Evolutionary conservation across 35 echinoderm and acorn worm genomes (phyloP).

Genomic region (Apostichopus japonicus): DNA sequence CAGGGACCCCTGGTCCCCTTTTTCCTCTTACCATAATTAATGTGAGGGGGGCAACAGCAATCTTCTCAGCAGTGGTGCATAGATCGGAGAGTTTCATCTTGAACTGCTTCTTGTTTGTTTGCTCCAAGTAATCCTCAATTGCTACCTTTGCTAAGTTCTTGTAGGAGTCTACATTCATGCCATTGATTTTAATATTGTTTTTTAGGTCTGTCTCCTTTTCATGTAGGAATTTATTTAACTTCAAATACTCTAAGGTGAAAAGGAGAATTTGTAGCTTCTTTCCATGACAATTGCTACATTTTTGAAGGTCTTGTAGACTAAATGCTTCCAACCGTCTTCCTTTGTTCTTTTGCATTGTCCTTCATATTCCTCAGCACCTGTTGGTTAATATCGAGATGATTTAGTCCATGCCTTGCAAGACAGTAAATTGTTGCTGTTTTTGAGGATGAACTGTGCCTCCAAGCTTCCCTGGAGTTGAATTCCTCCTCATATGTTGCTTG

Average conservation of each 20-base stretch:
- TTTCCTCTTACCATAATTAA: slow-evolving; percentile 28
- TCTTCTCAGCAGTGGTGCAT: slow-evolving; percentile 16
- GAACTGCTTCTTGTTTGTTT: slow-evolving; percentile 31
- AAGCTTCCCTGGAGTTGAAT: background rate
- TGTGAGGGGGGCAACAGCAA: background rate
- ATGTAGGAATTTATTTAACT: slow-evolving; percentile 35
- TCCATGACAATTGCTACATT: slow-evolving; percentile 12
- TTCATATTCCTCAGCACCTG: background rate
- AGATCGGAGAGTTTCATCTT: slow-evolving; percentile 43
- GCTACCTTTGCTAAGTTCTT: slow-evolving; percentile 32
- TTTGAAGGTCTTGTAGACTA: too few species aligned
- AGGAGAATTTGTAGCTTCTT: slow-evolving; percentile 44
- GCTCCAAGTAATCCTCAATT: slow-evolving; percentile 8
- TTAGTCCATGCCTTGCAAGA: slow-evolving; percentile 31
- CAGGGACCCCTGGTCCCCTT: slow-evolving; percentile 61
- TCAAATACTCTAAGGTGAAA: slow-evolving; percentile 44
- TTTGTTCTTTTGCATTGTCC: too few species aligned
- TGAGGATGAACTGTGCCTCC: background rate
- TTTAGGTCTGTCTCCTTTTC: slow-evolving; percentile 24
- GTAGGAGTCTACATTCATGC: slow-evolving; percentile 36
- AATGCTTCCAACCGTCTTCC: too few species aligned
- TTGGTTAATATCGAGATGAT: slow-evolving; percentile 20
- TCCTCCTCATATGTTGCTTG: background rate
- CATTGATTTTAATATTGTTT: background rate
- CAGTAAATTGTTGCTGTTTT: background rate